phyloP scores from a whole-genome alignment of 2,888 invertebrate genomes.

The Caenorhabditis sp. region DNA sequence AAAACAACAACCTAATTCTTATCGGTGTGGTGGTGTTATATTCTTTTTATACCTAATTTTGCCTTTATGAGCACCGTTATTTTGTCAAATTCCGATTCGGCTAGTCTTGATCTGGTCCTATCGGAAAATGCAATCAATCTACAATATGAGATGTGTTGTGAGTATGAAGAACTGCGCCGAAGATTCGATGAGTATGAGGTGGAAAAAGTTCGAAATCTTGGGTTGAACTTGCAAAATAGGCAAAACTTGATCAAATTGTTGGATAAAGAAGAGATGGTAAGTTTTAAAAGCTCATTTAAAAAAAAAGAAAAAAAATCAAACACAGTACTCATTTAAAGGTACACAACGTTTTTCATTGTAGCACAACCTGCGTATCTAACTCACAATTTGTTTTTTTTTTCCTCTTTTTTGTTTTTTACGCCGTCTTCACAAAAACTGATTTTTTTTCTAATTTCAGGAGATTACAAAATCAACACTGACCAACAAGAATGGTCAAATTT shows the following conservation, averaged over 20 bases:
- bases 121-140: slow-evolving; percentile 33
- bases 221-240: slow-evolving; percentile 50
- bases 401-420: background rate
- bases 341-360: too few species aligned
- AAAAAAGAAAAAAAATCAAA: background rate
- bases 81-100: slow-evolving; percentile 42
- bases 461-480: slow-evolving; percentile 26
- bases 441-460: slow-evolving; percentile 15
- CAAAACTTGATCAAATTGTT: slow-evolving; percentile 34
- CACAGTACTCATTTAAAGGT: background rate
- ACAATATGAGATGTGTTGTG: slow-evolving; percentile 22
- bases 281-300: background rate
- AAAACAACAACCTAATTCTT: background rate
- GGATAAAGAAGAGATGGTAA: slow-evolving; percentile 25
- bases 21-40: background rate
- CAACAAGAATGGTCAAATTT: slow-evolving; percentile 28
- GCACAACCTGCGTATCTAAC: too few species aligned
- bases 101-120: slow-evolving; percentile 36
- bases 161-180: background rate
- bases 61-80: slow-evolving; percentile 41
- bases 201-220: slow-evolving; percentile 43
- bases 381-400: background rate
- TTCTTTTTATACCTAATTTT: background rate
- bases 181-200: slow-evolving; percentile 6
- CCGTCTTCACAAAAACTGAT: too few species aligned